phyloP scores from a whole-genome alignment of 2,888 invertebrate genomes.

The Miltochrista miniata region DNA sequence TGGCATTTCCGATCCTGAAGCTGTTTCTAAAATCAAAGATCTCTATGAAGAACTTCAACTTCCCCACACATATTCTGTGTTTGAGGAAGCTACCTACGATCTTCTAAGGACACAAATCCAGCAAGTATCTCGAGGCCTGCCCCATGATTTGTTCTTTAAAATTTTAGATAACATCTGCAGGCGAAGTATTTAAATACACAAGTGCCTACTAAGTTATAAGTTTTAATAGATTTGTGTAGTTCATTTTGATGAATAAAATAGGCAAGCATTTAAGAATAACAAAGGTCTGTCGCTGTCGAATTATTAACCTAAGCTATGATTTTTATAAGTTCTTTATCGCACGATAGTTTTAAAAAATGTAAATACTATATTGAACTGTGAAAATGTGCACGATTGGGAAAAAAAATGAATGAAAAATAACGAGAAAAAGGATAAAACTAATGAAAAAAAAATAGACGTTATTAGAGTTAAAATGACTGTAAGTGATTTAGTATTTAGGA shows the following conservation, averaged over 20 bases:
- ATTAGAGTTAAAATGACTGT: background rate
- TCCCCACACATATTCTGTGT: conserved; percentile 89
- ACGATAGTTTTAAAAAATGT: conserved; percentile 8
- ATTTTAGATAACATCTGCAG: conserved; percentile 92
- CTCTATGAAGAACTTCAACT: conserved; percentile 91
- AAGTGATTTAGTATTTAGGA: conserved; percentile 10
- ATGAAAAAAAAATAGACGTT: background rate
- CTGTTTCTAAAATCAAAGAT: conserved; percentile 87
- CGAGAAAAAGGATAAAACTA: background rate
- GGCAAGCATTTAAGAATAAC: conserved; percentile 15
- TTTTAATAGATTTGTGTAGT: conserved; percentile 19
- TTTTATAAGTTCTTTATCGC: background rate
- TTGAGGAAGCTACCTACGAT: conserved; percentile 93
- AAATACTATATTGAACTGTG: background rate
- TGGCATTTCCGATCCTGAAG: conserved; percentile 86
- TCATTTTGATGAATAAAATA: conserved; percentile 4
- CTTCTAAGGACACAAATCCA: conserved; percentile 92
- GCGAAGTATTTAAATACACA: conserved; percentile 82
- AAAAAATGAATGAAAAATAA: conserved; percentile 22
- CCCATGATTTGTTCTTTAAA: conserved; percentile 92
- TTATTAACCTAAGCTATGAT: conserved; percentile 18
- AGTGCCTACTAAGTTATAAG: no score
- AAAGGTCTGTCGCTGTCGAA: conserved; percentile 15
- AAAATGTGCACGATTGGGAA: background rate
- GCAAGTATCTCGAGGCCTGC: conserved; percentile 91